phyloP scores from a whole-genome alignment of 2,888 invertebrate species.

The Callyntrura sp. region DNA sequence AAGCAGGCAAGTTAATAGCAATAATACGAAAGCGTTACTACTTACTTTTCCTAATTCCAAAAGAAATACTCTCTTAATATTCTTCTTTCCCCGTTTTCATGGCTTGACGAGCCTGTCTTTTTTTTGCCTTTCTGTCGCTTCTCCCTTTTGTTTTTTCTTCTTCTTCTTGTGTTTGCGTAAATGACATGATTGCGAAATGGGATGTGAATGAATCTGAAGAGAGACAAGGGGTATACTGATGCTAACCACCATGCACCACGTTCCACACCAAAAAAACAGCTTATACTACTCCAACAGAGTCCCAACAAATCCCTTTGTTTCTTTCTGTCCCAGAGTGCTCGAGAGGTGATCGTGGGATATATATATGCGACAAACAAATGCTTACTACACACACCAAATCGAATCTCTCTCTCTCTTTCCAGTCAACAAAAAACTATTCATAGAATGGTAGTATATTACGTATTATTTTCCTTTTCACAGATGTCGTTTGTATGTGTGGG shows the following conservation, averaged over 20 bases:
- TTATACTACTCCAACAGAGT: no score
- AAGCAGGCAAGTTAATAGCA: conserved; percentile 68
- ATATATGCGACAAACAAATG: no score
- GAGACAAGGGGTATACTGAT: no score
- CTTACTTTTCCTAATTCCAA: conserved; percentile 40
- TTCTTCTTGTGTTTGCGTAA: not conserved
- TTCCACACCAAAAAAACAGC: no score
- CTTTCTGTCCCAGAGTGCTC: no score
- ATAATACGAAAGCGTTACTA: not conserved
- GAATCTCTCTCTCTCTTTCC: conserved; percentile 20
- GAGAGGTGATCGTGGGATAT: no score
- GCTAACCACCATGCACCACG: no score
- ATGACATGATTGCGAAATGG: not conserved
- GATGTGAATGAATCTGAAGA: conserved; percentile 3
- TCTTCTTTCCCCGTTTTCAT: not conserved
- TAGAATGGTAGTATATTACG: conserved; percentile 10
- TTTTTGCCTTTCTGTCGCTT: not conserved
- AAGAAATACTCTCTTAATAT: conserved; percentile 6
- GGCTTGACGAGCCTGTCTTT: not conserved
- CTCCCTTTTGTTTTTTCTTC: not conserved
- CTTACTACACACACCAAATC: not conserved
- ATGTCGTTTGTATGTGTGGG: not conserved
- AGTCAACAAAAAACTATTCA: conserved; percentile 18
- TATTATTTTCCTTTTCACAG: conserved; percentile 28
- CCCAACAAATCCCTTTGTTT: no score